Base-by-base conservation (phyloP, 2,113 vertebrate genomes). In the Tragelaphus buxtoni region DNA sequence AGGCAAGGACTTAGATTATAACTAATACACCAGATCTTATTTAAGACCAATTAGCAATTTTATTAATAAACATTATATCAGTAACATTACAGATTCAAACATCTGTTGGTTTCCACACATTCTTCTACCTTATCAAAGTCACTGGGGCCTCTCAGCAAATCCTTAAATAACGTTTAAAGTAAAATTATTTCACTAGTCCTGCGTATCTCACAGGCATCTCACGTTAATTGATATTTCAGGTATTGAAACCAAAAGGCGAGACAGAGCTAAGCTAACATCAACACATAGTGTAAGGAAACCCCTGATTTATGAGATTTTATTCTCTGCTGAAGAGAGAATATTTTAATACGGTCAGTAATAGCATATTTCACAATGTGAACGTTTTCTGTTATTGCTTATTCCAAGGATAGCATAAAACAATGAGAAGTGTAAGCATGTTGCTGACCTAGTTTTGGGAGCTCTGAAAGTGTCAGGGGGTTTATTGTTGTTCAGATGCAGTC, bases 361-460 rank as follows among this genome's bases (percentile, higher is more conserved):
- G 42, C 39, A 79, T 93, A 88, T 42, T 96, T 94, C 49, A 81
- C 76, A 77, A 51, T 26, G 49, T 60, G 65, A 92, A 61, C 12
- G 8, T 88, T 85, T 90, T 79, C 35, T 56, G 69, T 55, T 92
- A 13, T 94, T 94, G 56, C 30, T 72, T 42, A 65, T 79, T 32
- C 45, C 30, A 17, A 18, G 49, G 79, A 74, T 58, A 93, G 53
- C 56, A 97, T 72, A 55, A 61, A 72, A 51, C 83, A 81, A 42
- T 13, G 58, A 81, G 84, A 94, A 58, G 9, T 72, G 12, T 8
- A 10, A 86, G 58, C 56, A 80, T 61, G 83, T 87, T 88, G 47
- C 92, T 97, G 96, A 90, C 88, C 94, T 90, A 5, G 86, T 83
- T 96, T 96, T 81, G 90, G 91, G 74, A 77, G 28, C 72, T 85